phyloP scores from a whole-genome alignment of 2,797 vertebrate species.

The Rhynchotus rufescens region DNA sequence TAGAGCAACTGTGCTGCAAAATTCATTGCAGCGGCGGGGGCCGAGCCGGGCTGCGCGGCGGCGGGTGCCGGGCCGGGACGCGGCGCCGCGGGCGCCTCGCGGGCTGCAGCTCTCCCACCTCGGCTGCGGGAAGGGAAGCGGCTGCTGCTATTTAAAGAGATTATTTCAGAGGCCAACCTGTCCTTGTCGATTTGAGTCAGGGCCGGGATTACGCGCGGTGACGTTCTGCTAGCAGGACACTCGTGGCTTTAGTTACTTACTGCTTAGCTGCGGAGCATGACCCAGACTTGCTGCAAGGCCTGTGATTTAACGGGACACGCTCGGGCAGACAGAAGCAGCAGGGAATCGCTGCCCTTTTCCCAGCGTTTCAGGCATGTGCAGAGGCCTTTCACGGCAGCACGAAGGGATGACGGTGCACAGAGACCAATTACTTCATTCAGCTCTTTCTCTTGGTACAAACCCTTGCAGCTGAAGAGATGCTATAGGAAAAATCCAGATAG shows the following conservation, averaged over 20 bases:
- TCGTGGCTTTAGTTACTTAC: conserved; percentile 86
- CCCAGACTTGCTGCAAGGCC: neutral
- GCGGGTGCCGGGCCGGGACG: conserved; percentile 13
- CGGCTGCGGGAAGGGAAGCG: conserved; percentile 1
- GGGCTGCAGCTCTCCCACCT: neutral
- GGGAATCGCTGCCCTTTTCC: neutral
- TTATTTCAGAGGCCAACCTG: conserved; percentile 71
- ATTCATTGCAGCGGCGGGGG: conserved; percentile 83
- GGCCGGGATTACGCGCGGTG: conserved; percentile 84
- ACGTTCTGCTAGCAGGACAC: conserved; percentile 83
- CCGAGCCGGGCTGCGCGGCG: conserved; percentile 9
- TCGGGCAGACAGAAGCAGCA: neutral
- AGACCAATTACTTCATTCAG: rapidly evolving
- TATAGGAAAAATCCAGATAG: neutral
- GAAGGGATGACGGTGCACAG: rapidly evolving
- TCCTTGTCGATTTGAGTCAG: conserved; percentile 86
- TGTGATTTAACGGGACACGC: rapidly evolving
- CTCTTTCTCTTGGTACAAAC: neutral
- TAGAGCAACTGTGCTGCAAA: conserved; percentile 92
- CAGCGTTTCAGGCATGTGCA: neutral
- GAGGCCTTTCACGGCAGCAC: neutral
- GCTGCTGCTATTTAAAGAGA: conserved; percentile 78
- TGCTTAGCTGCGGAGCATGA: conserved; percentile 73
- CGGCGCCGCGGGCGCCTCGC: neutral
- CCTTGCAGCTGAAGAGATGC: neutral